Evolutionary conservation across 1,140 invertebrate species (phyloP), one percentile per base, ranked within the genome.

Genomic region (Dryas iulia): DNA sequence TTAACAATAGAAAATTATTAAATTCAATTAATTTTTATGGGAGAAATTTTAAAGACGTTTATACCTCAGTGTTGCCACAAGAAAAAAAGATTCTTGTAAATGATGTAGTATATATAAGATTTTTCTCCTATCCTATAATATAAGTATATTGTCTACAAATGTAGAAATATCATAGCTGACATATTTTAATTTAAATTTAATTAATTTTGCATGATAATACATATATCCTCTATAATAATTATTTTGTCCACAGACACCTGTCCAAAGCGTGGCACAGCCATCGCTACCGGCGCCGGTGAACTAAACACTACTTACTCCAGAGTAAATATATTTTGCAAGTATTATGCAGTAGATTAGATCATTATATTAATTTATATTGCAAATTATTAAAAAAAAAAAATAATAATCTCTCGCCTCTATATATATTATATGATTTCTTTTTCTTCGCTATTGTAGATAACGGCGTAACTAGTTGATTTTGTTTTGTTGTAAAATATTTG

Each of bases 381-480:
- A 71, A 75, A 69, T 75, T 72, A 77, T 78, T 77, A 77, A 83
- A 66, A 66, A 66, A 62, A 67, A 68, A 35, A 73, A 77, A n/a
- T n/a, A n/a, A n/a, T n/a, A n/a, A n/a, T n/a, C n/a, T 73, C 74
- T 79, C 72, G 76, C 78, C 75, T 77, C 71, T 72, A 21, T 47
- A n/a, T n/a, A n/a, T 47, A 18, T 47, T 47, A 47, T 47, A n/a
- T 47, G 21, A n/a, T n/a, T n/a, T n/a, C 77, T 76, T 80, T 76
- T 69, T 77, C 76, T 82, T 74, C 31, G 81, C 81, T 86, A 77
- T 70, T 87, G 82, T 90, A 88, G 84, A 86, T 87, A 86, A 80
- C 72, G 47, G 73, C 76, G 59, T 84, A 77, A 83, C 23, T 30
- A 69, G 74, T 76, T 79, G 63, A 76, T 81, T 79, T 83, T 72